Evolutionary conservation across 2,888 invertebrate species (phyloP).

Genomic region (Patella ulyssiponensis): DNA sequence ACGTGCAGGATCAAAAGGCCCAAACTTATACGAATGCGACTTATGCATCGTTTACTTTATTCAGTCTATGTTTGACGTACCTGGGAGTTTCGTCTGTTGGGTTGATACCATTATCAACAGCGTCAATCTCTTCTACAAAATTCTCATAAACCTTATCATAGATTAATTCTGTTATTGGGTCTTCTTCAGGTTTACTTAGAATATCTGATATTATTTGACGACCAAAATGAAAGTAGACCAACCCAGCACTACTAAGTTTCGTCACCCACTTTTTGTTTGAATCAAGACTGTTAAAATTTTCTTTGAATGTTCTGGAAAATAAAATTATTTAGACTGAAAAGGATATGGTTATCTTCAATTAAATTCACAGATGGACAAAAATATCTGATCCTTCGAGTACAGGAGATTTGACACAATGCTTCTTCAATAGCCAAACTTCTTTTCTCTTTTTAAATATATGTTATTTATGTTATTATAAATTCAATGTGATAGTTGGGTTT

Average conservation of each 20-base stretch:
- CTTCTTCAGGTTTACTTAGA: slow-evolving; percentile 45
- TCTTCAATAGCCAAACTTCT: too few relatives aligned
- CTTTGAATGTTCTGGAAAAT: slow-evolving; percentile 69
- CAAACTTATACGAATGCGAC: too few relatives aligned
- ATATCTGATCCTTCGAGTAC: too few relatives aligned
- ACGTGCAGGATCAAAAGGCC: too few relatives aligned
- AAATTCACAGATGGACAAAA: neutral
- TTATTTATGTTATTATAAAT: too few relatives aligned
- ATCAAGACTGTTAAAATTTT: slow-evolving; percentile 70
- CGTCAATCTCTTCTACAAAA: slow-evolving; percentile 94
- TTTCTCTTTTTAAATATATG: too few relatives aligned
- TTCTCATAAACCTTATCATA: slow-evolving; percentile 82
- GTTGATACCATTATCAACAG: slow-evolving; percentile 95
- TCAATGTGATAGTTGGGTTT: neutral
- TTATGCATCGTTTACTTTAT: too few relatives aligned
- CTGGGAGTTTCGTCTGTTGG: slow-evolving; percentile 78
- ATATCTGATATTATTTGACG: slow-evolving; percentile 76
- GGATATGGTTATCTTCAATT: neutral
- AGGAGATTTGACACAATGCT: too few relatives aligned
- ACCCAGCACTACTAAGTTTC: slow-evolving; percentile 94
- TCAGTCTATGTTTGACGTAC: slow-evolving; percentile 40
- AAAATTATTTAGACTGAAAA: slow-evolving; percentile 4
- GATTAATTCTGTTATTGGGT: slow-evolving; percentile 63
- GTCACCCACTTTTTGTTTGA: slow-evolving; percentile 68
- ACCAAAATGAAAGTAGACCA: slow-evolving; percentile 92